These are phyloP conservation scores for Pluvialis apricaria DNA, from an alignment of 2,113 vertebrate species.

Conservation along the genomic window DNA sequence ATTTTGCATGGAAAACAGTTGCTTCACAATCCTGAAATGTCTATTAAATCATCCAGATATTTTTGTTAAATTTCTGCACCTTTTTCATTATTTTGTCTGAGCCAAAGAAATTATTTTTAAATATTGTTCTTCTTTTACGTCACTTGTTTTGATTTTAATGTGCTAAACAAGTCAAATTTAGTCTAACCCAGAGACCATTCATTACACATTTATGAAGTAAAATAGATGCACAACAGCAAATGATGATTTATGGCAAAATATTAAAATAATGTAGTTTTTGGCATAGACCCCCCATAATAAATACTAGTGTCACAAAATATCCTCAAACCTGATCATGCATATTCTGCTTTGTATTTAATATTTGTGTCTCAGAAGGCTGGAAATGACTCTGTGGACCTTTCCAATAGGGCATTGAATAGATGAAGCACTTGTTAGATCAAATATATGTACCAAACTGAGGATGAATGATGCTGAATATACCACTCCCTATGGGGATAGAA, in stretches of 20 bases:
- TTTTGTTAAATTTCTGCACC: not conserved
- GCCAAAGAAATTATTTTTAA: not conserved
- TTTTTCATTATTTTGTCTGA: not conserved
- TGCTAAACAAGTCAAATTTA: not conserved
- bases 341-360: not conserved
- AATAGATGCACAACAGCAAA: not conserved
- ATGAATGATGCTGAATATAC: not conserved
- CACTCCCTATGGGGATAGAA: not conserved
- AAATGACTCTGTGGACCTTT: not conserved
- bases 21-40: not conserved
- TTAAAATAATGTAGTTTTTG: not conserved
- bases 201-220: not conserved
- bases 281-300: not conserved
- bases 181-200: not conserved
- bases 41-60: not conserved
- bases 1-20: not conserved
- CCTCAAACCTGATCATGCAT: not conserved
- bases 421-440: not conserved
- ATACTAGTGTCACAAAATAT: not conserved
- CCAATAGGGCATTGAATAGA: not conserved
- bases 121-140: not conserved
- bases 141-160: not conserved
- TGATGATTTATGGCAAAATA: not conserved
- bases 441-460: not conserved
- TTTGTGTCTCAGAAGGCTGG: not conserved